Conservation (phyloP, 2,888 invertebrate genomes). For the Ophioninae sp. region DNA sequence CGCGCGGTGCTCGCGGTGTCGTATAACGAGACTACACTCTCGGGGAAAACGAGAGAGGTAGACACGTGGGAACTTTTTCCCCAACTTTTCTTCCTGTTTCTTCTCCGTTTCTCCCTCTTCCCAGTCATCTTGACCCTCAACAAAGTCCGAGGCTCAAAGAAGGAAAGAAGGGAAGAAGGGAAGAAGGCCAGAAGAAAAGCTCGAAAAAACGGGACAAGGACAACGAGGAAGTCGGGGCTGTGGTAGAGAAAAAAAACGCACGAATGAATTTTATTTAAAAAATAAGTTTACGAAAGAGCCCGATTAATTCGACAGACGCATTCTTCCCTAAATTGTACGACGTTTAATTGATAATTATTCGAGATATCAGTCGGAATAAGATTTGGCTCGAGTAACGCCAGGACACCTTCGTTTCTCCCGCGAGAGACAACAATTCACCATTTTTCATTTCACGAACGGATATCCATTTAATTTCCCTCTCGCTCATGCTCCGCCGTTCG, state of each 20-base stretch:
- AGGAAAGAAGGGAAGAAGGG: background rate
- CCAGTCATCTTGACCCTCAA: background rate
- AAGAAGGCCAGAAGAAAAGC: background rate
- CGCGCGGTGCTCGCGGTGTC: conserved; percentile 6
- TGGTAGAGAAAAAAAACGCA: too few relatives aligned
- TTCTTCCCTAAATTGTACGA: background rate
- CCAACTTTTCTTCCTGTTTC: background rate
- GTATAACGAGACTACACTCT: conserved; percentile 49
- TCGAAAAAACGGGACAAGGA: too few relatives aligned
- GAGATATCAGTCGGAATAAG: background rate
- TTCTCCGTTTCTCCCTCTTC: background rate
- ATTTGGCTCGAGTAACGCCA: too few relatives aligned
- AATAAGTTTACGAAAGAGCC: too few relatives aligned
- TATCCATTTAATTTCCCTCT: background rate
- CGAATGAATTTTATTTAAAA: too few relatives aligned
- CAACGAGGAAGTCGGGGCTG: too few relatives aligned
- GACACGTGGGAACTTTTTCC: too few relatives aligned
- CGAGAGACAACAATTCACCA: background rate
- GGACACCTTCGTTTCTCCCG: background rate
- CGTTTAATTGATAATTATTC: background rate
- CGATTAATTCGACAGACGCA: background rate
- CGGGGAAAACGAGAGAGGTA: conserved; percentile 19
- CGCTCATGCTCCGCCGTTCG: too few relatives aligned
- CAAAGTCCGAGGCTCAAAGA: background rate
- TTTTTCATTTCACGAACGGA: background rate